Percentiles rank a stretch among this genome's conserved stretches.
Evolutionary conservation across 2,797 vertebrate species (phyloP).

Genomic region (Saxicola maurus): DNA sequence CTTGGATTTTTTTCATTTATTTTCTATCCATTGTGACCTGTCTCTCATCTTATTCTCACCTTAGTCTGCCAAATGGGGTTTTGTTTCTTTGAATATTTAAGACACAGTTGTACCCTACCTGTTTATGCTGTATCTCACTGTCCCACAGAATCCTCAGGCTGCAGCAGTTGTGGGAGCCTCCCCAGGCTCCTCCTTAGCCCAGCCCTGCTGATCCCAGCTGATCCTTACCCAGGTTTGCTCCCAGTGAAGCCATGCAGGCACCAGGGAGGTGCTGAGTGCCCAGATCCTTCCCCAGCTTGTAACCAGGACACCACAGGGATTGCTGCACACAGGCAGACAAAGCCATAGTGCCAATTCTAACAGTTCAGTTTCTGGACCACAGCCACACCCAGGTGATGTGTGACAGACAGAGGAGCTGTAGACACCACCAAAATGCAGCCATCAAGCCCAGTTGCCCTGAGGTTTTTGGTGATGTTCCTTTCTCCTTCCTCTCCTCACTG

Average conservation of each 20-base stretch:
- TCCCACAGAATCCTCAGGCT: neutral
- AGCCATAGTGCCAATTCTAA: neutral
- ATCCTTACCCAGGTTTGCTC: neutral
- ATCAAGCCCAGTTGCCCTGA: neutral
- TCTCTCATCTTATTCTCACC: neutral
- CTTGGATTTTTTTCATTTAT: neutral
- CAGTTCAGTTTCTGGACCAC: neutral
- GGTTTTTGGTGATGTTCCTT: fast-evolving
- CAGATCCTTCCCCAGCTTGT: fast-evolving
- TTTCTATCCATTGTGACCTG: neutral
- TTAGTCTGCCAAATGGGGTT: neutral
- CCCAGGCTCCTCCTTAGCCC: neutral
- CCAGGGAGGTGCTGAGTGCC: fast-evolving
- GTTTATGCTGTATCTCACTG: neutral
- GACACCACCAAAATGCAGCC: neutral
- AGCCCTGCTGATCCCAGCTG: fast-evolving
- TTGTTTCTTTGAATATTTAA: neutral
- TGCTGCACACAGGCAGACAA: neutral
- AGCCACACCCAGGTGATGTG: neutral
- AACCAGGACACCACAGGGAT: neutral
- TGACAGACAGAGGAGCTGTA: neutral
- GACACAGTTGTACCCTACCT: neutral
- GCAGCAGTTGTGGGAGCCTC: neutral
- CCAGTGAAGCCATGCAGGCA: neutral
- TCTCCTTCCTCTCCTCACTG: neutral